A percentile compares a stretch with the other conserved stretches of the same genome.
Conservation (phyloP, 2,113 vertebrate species). For the Herpailurus yagouaroundi region DNA sequence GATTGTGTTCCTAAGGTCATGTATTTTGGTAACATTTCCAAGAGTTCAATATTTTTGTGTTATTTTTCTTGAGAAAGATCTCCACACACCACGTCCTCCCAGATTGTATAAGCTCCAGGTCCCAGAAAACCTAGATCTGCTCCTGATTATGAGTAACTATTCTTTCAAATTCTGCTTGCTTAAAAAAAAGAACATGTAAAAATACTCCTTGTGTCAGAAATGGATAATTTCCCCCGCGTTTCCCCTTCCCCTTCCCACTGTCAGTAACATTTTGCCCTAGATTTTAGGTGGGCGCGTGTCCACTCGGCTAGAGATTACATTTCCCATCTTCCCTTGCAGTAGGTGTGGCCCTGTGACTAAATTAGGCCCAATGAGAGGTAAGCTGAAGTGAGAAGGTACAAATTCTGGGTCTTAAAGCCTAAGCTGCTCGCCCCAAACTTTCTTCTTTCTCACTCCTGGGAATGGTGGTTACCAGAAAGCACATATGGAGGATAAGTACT, state of each 20-base stretch:
- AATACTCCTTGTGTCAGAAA: constrained; percentile 16
- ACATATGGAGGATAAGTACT: background rate
- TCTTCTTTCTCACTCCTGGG: background rate
- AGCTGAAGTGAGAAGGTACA: background rate
- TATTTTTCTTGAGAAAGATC: constrained; percentile 38
- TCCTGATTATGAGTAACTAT: background rate
- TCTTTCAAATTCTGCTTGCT: background rate
- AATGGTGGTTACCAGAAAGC: background rate
- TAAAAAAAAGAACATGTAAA: constrained; percentile 3
- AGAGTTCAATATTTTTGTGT: constrained; percentile 8
- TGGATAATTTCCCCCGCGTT: background rate
- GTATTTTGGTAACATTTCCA: background rate
- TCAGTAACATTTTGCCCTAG: background rate
- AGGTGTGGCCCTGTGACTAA: background rate
- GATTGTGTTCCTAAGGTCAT: background rate
- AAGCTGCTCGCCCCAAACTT: background rate
- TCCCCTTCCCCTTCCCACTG: background rate
- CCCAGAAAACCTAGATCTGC: background rate
- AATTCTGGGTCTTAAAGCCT: background rate
- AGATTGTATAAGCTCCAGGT: background rate
- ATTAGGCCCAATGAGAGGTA: background rate
- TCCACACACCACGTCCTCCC: background rate
- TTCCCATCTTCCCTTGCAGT: background rate
- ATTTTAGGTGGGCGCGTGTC: background rate
- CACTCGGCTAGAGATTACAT: background rate